Percentiles rank a stretch among this genome's conserved stretches.
Conservation (phyloP, 2,797 vertebrate genomes). For the Melanotaenia maccullochi region DNA sequence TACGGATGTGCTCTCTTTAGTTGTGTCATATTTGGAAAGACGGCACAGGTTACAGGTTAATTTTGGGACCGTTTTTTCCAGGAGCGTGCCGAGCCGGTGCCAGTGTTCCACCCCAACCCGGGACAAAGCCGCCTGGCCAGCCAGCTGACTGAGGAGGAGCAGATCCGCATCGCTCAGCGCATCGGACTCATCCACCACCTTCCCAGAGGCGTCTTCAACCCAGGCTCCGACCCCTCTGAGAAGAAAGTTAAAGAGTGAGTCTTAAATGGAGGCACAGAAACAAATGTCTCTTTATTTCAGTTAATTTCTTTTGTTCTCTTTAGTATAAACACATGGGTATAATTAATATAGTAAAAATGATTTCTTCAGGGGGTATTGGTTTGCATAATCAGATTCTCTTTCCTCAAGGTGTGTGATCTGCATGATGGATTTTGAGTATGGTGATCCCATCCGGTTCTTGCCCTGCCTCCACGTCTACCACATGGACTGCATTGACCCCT, state of each 20-base stretch:
- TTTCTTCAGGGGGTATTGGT: not conserved
- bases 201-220: constrained; percentile 85
- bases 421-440: constrained; percentile 90
- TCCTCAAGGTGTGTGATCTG: constrained; percentile 89
- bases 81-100: constrained; percentile 78
- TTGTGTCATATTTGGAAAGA: not conserved
- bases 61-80: constrained; percentile 41
- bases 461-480: constrained; percentile 92
- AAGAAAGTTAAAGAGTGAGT: constrained; percentile 90
- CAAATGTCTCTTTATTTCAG: not conserved
- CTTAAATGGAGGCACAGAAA: not conserved
- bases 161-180: constrained; percentile 88
- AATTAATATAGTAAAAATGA: too few relatives aligned
- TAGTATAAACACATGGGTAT: not conserved
- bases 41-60: not conserved
- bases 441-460: constrained; percentile 87
- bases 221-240: constrained; percentile 80
- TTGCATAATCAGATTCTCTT: constrained; percentile 5
- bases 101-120: constrained; percentile 86
- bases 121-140: constrained; percentile 85
- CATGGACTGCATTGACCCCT: constrained; percentile 88
- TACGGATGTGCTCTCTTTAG: too few relatives aligned
- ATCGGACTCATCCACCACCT: constrained; percentile 91
- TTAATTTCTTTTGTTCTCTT: not conserved
- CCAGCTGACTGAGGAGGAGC: constrained; percentile 90